Evolutionary conservation across 2,113 vertebrate species (phyloP), one percentile per base, ranked within the genome.

Genomic region (Cinclus mexicanus): DNA sequence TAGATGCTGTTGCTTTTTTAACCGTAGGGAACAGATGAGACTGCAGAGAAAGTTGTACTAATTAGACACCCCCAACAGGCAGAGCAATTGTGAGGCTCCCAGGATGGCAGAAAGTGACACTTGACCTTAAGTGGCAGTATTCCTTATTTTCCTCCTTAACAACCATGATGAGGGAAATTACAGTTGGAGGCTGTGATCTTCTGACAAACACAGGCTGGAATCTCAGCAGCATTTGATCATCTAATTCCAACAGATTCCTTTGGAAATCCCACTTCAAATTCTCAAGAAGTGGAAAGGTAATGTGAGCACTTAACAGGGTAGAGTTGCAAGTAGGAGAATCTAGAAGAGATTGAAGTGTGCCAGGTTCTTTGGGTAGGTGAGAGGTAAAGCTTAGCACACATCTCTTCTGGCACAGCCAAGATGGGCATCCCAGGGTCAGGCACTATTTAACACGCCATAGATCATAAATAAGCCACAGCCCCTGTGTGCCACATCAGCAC

Each of bases 1-100:
- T 57, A 83, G 81, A 76, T 94, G 95, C 50, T 94, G 50, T 44
- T 95, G 65, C 68, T 89, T 92, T 94, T 96, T 89, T 55, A 96
- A 91, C 93, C 53, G 70, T 79, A 64, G 65, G 56, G 69, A 85
- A 53, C 55, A 78, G 78, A 90, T 86, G 78, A 96, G 95, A 53
- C 90, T 74, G 56, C 68, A 93, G 82, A 86, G 87, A 83, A 96
- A 93, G 85, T 86, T 89, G 94, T 63, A 76, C 83, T 96, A 94
- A 96, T 95, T 96, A 95, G 88, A 71, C 57, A 52, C 42, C 61
- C 52, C 60, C 52, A 78, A 41, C 39, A 86, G 64, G 64, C 86
- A 92, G 69, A 93, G 83, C 60, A 82, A 77, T 65, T 60, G 83
- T 29, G 95, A 93, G 61, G 72, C 60, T 90, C 87, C 56, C 76